Base-by-base conservation (phyloP, 1,140 invertebrate genomes). In the Caenorhabditis briggsae region DNA sequence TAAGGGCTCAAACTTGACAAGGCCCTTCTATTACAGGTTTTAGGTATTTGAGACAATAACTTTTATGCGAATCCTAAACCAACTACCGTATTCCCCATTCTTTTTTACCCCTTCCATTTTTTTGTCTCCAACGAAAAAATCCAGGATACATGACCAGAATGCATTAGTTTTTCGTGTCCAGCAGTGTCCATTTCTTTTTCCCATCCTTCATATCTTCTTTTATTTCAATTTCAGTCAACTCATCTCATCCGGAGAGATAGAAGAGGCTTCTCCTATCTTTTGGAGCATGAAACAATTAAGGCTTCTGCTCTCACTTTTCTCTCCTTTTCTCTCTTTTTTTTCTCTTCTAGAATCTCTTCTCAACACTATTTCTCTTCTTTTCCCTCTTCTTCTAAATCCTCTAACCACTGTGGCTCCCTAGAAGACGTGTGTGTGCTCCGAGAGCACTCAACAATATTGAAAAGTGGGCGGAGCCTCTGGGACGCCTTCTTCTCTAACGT, bases 281-380 rank as follows among this genome's bases (percentile, higher is more conserved):
- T 78, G 70, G 70, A 78, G 70, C 70, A 78, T 78, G 70, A 78
- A 78, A 78, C 70, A 78, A 78, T 78, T 78, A 78, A 78, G 70
- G 70, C 70, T 78, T 78, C 70, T 41, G 33, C 56, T 82, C 53
- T 46, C 41, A 25, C 82, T 82, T 5, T 11, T 33, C 50, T 56
- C 41, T 56, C 12, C 82, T 55, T 12, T 83, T 58, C 82, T 64
- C 50, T 59, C 5, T 16, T 12, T 56, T 50, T 82, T 48, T 20
- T 82, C 50, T 23, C 14, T 18, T 70, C 41, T 18, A 33, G 33
- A 33, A 33, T 33, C 33, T 33, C 33, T 33, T 33, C 33, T 33
- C 33, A 23, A 78, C 11, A 14, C 70, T 78, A 23, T 78, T 43
- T 41, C 41, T 46, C n/a, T 18, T 16, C 11, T 64, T 7, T 16